Percentiles rank a stretch among this genome's conserved stretches.
Conservation (phyloP, 2,888 invertebrate genomes). For the Pristionchus japonicus region DNA sequence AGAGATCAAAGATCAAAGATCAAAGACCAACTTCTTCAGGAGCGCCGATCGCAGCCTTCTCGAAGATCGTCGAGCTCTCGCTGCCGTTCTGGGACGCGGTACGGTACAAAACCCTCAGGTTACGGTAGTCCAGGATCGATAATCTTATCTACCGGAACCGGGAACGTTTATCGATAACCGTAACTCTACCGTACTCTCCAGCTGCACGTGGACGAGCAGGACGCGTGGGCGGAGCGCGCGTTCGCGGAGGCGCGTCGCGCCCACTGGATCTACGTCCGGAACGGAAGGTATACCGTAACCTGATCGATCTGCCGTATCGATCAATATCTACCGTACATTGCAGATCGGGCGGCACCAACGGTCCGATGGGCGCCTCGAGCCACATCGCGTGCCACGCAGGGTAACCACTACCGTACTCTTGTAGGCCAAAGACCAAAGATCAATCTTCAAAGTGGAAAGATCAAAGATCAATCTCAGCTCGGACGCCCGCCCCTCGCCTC, state of each 20-base stretch:
- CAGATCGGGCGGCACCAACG: background rate
- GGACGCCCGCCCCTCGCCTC: background rate
- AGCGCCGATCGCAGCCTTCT: constrained; percentile 31
- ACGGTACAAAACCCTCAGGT: background rate
- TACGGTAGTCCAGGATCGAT: background rate
- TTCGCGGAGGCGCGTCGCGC: constrained; percentile 1
- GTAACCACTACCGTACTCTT: background rate
- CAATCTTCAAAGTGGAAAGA: background rate
- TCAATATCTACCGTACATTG: background rate
- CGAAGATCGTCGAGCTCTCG: constrained; percentile 42
- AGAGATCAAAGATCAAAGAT: constrained; percentile 7
- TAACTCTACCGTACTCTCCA: background rate
- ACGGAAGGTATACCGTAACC: constrained; percentile 29
- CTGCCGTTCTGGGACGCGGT: constrained; percentile 44
- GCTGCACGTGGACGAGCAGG: constrained; percentile 22
- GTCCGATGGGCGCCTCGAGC: background rate
- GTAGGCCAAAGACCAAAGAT: background rate
- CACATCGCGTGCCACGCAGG: background rate
- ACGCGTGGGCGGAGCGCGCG: constrained; percentile 43
- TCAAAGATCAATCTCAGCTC: no score
- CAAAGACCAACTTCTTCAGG: constrained; percentile 20
- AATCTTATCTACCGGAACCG: background rate
- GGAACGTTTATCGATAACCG: no score
- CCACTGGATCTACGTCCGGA: constrained; percentile 43
- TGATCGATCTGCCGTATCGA: no score